Percentiles rank a stretch among this genome's conserved stretches.
Conservation (phyloP, 2,113 vertebrate species). For the Apeltes quadracus region DNA sequence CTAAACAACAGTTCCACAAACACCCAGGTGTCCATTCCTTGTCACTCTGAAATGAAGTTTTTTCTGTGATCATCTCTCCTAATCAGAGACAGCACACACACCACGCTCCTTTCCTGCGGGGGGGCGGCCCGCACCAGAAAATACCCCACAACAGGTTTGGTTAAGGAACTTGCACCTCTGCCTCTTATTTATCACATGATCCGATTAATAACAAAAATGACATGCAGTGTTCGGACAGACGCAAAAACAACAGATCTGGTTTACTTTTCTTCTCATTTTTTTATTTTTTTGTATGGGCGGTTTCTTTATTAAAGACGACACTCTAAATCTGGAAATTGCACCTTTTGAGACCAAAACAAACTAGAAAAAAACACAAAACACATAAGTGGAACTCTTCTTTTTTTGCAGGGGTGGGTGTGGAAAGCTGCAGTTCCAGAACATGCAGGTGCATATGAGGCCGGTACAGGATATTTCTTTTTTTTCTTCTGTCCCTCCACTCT, state of each 20-base stretch:
- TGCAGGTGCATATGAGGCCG: neutral
- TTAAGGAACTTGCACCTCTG: neutral
- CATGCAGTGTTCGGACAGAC: neutral
- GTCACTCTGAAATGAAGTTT: neutral
- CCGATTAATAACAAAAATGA: neutral
- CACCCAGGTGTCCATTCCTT: neutral
- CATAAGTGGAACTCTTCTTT: neutral
- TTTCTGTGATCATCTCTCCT: neutral
- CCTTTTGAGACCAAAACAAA: too few relatives aligned
- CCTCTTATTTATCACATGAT: neutral
- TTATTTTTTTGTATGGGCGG: too few relatives aligned
- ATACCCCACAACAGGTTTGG: conserved; percentile 55
- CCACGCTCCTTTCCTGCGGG: neutral
- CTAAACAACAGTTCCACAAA: too few relatives aligned
- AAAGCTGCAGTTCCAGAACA: conserved; percentile 19
- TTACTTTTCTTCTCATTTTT: neutral
- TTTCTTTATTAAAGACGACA: too few relatives aligned
- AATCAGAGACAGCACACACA: conserved; percentile 14
- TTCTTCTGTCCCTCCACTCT: neutral
- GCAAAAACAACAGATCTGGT: neutral
- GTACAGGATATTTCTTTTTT: conserved; percentile 20
- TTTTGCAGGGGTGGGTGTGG: conserved; percentile 58
- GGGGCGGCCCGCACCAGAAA: neutral
- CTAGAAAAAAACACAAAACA: too few relatives aligned
- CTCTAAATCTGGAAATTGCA: too few relatives aligned